A percentile compares a stretch with the other conserved stretches of the same genome.
Evolutionary conservation across 2,888 invertebrate genomes (phyloP).

Genomic region (Myopa testacea): DNA sequence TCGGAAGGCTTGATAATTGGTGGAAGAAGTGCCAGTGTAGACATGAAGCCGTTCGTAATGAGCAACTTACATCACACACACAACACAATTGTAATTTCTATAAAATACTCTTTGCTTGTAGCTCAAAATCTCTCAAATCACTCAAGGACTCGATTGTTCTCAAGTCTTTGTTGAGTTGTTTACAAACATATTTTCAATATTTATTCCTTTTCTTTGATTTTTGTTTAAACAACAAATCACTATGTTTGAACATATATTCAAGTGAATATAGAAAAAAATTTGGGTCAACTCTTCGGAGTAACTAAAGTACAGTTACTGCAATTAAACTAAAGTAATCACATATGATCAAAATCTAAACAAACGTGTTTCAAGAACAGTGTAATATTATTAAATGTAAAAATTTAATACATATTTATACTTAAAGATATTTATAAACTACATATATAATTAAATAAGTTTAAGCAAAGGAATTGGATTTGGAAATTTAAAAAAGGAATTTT

Average conservation of each 20-base stretch:
- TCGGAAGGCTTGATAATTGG: constrained; percentile 21
- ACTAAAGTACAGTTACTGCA: constrained; percentile 4
- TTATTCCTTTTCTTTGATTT: not conserved
- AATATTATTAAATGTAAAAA: too few species aligned
- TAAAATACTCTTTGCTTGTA: not conserved
- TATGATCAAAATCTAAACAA: not conserved
- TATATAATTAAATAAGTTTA: too few species aligned
- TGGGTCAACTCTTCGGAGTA: not conserved
- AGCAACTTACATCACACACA: not conserved
- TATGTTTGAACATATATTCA: too few species aligned
- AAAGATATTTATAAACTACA: too few species aligned
- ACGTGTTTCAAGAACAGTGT: too few species aligned
- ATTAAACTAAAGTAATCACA: not conserved
- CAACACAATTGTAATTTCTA: not conserved
- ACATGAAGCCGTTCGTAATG: constrained; percentile 19
- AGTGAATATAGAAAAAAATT: not conserved
- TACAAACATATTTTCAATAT: not conserved
- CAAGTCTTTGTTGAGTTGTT: not conserved
- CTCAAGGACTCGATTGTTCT: constrained; percentile 27
- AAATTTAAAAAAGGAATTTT: too few species aligned
- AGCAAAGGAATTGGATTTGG: too few species aligned
- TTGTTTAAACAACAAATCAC: constrained; percentile 8
- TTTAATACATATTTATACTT: too few species aligned
- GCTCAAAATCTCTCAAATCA: constrained; percentile 11
- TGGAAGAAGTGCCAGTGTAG: constrained; percentile 35